Percentiles rank a stretch among this genome's conserved stretches.
These are phyloP conservation scores for Pogonomyrmex barbatus DNA, from an alignment of 1,140 invertebrate genomes.

Conservation along the genomic window DNA sequence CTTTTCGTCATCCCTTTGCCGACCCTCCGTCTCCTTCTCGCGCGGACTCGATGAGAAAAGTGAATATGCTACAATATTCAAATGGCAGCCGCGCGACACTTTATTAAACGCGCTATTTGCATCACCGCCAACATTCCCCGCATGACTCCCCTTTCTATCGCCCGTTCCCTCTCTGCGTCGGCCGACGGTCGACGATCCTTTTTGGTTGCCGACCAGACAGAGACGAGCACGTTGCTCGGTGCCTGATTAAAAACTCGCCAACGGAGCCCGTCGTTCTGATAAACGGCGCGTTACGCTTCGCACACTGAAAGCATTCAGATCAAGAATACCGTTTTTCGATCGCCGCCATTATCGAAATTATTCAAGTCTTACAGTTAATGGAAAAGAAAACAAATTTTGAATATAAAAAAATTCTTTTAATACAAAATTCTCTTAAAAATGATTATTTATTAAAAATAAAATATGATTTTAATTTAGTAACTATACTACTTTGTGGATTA, in stretches of 20 bases:
- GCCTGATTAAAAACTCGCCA: slow-evolving; percentile 72
- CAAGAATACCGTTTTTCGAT: slow-evolving; percentile 44
- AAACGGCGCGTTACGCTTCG: slow-evolving; percentile 44
- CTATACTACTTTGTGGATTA: no score
- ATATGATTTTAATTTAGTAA: not conserved
- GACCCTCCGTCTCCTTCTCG: slow-evolving; percentile 35
- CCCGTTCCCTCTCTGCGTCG: slow-evolving; percentile 59
- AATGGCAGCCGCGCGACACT: slow-evolving; percentile 82
- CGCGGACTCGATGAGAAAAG: slow-evolving; percentile 80
- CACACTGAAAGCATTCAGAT: slow-evolving; percentile 21
- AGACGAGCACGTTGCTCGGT: slow-evolving; percentile 57
- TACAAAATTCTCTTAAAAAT: not conserved
- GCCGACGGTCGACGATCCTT: slow-evolving; percentile 61
- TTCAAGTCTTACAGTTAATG: not conserved
- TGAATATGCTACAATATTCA: slow-evolving; percentile 85
- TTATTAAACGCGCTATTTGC: slow-evolving; percentile 84
- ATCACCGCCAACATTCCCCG: slow-evolving; percentile 68
- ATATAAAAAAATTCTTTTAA: not conserved
- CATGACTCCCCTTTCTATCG: slow-evolving; percentile 63
- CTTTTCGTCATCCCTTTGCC: slow-evolving; percentile 39
- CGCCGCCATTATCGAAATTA: slow-evolving; percentile 18
- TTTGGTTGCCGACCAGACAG: slow-evolving; percentile 56
- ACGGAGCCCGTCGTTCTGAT: slow-evolving; percentile 42
- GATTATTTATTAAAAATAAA: not conserved
- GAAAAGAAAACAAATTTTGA: slow-evolving; percentile 9